Percentiles rank a stretch among this genome's conserved stretches.
Conservation (phyloP, 2,113 vertebrate species). For the Phycodurus eques region DNA sequence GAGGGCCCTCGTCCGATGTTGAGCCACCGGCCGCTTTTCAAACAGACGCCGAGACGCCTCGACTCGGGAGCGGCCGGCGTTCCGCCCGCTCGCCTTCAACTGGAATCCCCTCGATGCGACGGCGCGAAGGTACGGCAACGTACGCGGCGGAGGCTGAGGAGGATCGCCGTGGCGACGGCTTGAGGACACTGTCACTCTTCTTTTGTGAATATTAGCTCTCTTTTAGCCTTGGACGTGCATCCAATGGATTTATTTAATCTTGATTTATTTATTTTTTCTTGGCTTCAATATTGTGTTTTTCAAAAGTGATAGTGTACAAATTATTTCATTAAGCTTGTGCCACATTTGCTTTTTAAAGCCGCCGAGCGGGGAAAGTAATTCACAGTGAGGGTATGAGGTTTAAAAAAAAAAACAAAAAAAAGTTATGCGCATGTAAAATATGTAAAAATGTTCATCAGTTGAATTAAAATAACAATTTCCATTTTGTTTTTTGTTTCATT, state of each 20-base stretch:
- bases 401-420: too few species aligned
- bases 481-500: background rate
- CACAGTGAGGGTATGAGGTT: too few species aligned
- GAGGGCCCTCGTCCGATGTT: conserved; percentile 63
- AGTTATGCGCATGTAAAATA: background rate
- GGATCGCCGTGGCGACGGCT: background rate
- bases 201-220: conserved; percentile 32
- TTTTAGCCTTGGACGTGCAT: conserved; percentile 27
- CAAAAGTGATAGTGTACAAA: conserved; percentile 31
- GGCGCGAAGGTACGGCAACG: conserved; percentile 26
- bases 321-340: background rate
- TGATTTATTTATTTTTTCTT: conserved; percentile 53
- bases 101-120: conserved; percentile 13
- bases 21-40: conserved; percentile 46
- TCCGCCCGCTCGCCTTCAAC: conserved; percentile 39
- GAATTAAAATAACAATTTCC: background rate
- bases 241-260: conserved; percentile 38
- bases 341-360: too few species aligned
- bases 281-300: conserved; percentile 35
- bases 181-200: conserved; percentile 31
- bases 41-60: conserved; percentile 36
- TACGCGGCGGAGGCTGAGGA: conserved; percentile 3
- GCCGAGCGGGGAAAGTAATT: too few species aligned
- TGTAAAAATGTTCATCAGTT: background rate
- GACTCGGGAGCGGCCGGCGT: conserved; percentile 47